phyloP scores from a whole-genome alignment of 2,888 invertebrate species.

The Tetramorium bicarinatum region DNA sequence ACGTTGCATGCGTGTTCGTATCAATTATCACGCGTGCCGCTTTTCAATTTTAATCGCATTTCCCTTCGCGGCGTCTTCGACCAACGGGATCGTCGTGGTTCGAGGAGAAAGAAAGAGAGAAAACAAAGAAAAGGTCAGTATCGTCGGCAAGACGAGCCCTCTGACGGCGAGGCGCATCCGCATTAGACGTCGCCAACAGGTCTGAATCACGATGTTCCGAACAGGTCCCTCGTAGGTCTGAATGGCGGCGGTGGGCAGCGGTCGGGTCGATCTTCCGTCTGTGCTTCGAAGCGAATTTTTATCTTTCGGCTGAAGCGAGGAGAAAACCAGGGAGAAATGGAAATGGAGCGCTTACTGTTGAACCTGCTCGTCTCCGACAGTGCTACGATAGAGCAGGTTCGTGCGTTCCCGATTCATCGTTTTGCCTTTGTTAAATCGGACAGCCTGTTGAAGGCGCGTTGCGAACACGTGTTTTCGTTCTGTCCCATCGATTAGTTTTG shows the following conservation, averaged over 20 bases:
- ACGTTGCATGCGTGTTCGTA: neutral
- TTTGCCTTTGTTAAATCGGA: constrained; percentile 8
- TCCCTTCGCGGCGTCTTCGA: too few relatives aligned
- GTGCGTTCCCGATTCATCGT: constrained; percentile 63
- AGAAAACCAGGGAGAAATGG: neutral
- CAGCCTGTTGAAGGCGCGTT: neutral
- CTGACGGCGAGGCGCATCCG: constrained; percentile 3
- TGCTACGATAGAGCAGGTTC: constrained; percentile 89
- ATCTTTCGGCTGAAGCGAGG: constrained; percentile 55
- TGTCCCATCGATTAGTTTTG: neutral
- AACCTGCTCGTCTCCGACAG: constrained; percentile 89
- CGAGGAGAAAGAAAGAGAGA: too few relatives aligned
- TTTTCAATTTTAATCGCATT: too few relatives aligned
- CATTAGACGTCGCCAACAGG: constrained; percentile 63
- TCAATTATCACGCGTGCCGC: neutral
- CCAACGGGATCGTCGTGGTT: too few relatives aligned
- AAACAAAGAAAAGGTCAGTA: neutral
- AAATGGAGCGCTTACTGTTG: constrained; percentile 89
- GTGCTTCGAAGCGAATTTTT: constrained; percentile 54
- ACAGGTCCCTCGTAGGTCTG: constrained; percentile 44
- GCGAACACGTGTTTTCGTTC: constrained; percentile 36
- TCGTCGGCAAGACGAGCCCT: neutral
- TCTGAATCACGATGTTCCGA: constrained; percentile 33
- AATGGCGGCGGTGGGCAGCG: constrained; percentile 58
- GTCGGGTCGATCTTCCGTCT: constrained; percentile 53